These are phyloP conservation scores for Toxotes chatareus DNA, from an alignment of 2,113 vertebrate genomes.

Conservation along the genomic window DNA sequence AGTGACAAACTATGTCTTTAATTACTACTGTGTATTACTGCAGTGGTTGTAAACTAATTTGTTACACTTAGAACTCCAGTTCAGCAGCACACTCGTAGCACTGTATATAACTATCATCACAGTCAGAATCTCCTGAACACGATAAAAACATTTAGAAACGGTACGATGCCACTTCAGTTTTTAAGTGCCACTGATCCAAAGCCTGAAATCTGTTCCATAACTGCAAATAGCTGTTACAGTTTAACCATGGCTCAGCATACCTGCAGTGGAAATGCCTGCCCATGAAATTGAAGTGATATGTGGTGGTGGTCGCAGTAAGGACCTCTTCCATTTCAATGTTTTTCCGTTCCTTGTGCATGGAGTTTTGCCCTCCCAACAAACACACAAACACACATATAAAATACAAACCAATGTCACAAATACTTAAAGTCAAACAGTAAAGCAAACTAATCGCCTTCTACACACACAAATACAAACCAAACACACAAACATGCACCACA, in stretches of 20 bases:
- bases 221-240: conserved; percentile 13
- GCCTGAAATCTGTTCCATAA: conserved; percentile 30
- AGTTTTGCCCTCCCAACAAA: conserved; percentile 35
- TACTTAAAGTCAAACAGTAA: conserved; percentile 53
- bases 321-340: conserved; percentile 60
- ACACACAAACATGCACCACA: conserved; percentile 63
- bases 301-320: conserved; percentile 37
- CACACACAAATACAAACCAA: conserved; percentile 59
- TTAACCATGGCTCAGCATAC: conserved; percentile 35
- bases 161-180: background rate
- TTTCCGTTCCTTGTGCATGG: conserved; percentile 53
- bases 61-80: background rate
- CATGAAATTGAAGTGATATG: conserved; percentile 64
- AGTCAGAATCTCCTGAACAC: background rate
- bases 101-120: background rate
- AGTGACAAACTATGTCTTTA: background rate
- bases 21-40: background rate
- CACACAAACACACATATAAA: conserved; percentile 46
- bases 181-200: conserved; percentile 12
- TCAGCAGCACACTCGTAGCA: background rate
- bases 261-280: conserved; percentile 35
- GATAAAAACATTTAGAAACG: background rate
- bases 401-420: conserved; percentile 55
- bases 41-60: background rate
- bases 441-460: conserved; percentile 56